A percentile compares a stretch with the other conserved stretches of the same genome.
These are phyloP conservation scores for Axis porcinus DNA, from an alignment of 2,113 vertebrate genomes.

Conservation along the genomic window DNA sequence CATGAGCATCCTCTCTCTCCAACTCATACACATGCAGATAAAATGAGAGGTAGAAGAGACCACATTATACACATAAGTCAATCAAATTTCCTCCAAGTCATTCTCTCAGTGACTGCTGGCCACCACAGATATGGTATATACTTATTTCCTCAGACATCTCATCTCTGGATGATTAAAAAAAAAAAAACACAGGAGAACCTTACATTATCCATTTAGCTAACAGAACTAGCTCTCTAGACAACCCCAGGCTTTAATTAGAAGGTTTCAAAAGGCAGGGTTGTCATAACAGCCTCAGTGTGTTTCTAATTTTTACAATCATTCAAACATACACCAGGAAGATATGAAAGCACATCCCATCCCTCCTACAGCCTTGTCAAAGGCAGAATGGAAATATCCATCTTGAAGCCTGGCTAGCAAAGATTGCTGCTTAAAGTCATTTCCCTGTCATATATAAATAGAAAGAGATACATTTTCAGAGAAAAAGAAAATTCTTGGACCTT, in stretches of 20 bases:
- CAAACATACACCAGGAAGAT: constrained; percentile 66
- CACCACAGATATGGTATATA: constrained; percentile 18
- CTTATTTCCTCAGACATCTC: constrained; percentile 64
- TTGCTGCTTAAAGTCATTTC: constrained; percentile 66
- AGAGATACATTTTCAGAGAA: constrained; percentile 46
- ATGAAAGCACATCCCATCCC: constrained; percentile 39
- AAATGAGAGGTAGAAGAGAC: background rate
- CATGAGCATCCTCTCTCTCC: background rate
- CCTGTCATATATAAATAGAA: constrained; percentile 70
- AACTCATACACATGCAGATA: background rate
- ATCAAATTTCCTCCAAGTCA: background rate
- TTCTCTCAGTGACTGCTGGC: background rate
- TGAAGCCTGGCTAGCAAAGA: constrained; percentile 43
- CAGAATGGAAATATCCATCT: constrained; percentile 58
- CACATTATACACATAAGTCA: background rate
- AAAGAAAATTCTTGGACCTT: constrained; percentile 32
- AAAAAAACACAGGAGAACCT: constrained; percentile 44
- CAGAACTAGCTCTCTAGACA: constrained; percentile 66
- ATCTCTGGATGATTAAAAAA: constrained; percentile 57
- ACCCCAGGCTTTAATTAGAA: constrained; percentile 77
- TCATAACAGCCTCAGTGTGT: constrained; percentile 73
- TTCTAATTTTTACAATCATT: constrained; percentile 74
- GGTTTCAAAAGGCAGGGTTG: constrained; percentile 75
- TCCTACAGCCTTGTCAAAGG: constrained; percentile 54
- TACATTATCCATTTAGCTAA: constrained; percentile 67